These are phyloP conservation scores for Spea hammondii DNA, from an alignment of 2,797 vertebrate species.

Conservation along the genomic window DNA sequence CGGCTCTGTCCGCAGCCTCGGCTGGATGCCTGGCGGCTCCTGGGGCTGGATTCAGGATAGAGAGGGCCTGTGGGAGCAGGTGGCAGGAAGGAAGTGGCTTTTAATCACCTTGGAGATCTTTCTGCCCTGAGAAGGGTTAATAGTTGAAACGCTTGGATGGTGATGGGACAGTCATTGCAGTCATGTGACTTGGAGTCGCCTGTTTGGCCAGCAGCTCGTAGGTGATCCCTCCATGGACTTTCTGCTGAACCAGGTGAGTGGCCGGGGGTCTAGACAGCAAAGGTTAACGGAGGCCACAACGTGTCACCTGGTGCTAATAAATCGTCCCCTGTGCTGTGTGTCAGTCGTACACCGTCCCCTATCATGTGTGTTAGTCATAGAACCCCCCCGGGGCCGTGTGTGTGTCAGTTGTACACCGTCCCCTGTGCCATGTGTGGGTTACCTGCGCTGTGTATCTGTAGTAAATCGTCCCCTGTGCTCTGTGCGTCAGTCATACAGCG, in stretches of 20 bases:
- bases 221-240: slow-evolving; percentile 7
- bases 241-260: slow-evolving; percentile 21
- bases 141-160: neutral
- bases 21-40: neutral
- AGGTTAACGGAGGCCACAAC: too few species aligned
- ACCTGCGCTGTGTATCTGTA: neutral
- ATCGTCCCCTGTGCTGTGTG: neutral
- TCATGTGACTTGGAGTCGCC: neutral
- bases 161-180: neutral
- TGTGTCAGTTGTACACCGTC: neutral
- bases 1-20: neutral
- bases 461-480: neutral
- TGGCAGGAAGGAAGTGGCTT: too few species aligned
- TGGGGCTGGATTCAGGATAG: neutral
- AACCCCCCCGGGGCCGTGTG: neutral
- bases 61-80: neutral
- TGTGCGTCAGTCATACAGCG: neutral
- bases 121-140: neutral
- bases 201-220: neutral
- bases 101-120: neutral
- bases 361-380: neutral
- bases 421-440: neutral
- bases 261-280: neutral
- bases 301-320: neutral
- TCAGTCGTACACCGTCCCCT: neutral